Evolutionary conservation across 92 coral and sea anemone genomes (phyloP).

Genomic region (Isaurus tuberculatus): DNA sequence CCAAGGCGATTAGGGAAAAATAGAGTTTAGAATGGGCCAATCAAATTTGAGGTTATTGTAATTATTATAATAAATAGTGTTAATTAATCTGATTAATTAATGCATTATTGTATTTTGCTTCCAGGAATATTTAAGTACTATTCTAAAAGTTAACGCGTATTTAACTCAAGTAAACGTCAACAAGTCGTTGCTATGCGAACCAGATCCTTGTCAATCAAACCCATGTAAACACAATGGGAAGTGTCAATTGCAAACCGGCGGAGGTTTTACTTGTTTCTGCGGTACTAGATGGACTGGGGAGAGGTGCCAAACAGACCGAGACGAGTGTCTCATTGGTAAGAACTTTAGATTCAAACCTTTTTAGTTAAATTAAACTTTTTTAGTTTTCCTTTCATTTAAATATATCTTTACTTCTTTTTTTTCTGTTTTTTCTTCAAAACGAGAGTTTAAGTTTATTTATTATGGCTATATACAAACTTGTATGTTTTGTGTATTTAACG

Average conservation of each 20-base stretch:
- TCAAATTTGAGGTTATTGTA: too few species aligned
- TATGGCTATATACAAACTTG: too few species aligned
- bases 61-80: too few species aligned
- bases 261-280: slow-evolving; percentile 73
- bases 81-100: not conserved
- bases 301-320: slow-evolving; percentile 72
- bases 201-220: slow-evolving; percentile 77
- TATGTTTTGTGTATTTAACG: too few species aligned
- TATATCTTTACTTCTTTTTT: not conserved
- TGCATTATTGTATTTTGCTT: not conserved
- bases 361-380: not conserved
- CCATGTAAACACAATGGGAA: slow-evolving; percentile 82
- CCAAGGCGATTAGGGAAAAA: too few species aligned
- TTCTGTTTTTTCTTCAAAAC: too few species aligned
- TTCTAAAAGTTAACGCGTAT: slow-evolving; percentile 49
- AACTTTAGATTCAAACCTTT: not conserved
- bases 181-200: slow-evolving; percentile 73
- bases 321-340: slow-evolving; percentile 88
- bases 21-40: too few species aligned
- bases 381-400: not conserved
- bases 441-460: too few species aligned
- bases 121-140: slow-evolving; percentile 66
- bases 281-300: slow-evolving; percentile 90
- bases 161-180: slow-evolving; percentile 60
- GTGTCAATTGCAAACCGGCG: slow-evolving; percentile 62